Conservation (phyloP, 2,113 vertebrate species). For the Cyanoderma ruficeps region DNA sequence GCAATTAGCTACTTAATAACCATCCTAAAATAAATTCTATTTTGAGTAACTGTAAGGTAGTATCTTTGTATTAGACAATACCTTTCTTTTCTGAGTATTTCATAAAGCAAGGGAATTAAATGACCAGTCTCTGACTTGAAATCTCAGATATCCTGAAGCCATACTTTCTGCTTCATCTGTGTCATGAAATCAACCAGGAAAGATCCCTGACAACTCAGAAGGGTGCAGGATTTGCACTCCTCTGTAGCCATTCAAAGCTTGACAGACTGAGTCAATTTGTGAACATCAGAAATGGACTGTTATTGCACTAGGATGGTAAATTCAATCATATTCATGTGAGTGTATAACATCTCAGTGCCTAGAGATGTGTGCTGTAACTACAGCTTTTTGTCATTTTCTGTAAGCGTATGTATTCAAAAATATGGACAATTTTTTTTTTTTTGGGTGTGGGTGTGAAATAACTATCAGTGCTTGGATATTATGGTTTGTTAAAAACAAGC, state of each 20-base stretch:
- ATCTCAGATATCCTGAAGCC: neutral
- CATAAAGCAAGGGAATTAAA: neutral
- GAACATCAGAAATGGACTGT: neutral
- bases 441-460: neutral
- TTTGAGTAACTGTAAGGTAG: neutral
- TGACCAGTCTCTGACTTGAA: neutral
- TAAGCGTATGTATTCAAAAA: neutral
- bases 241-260: neutral
- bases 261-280: neutral
- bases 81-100: neutral
- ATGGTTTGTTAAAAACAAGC: neutral
- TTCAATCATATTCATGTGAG: neutral
- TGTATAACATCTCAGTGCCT: neutral
- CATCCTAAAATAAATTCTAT: neutral
- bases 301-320: neutral
- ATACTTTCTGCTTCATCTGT: neutral
- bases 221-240: neutral
- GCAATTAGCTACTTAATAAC: neutral
- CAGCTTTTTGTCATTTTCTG: neutral
- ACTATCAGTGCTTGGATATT: neutral
- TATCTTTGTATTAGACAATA: neutral
- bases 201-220: neutral
- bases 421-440: neutral
- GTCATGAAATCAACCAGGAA: neutral
- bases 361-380: neutral